phyloP scores from a whole-genome alignment of 2,888 invertebrate genomes.

The Itoplectis maculator region DNA sequence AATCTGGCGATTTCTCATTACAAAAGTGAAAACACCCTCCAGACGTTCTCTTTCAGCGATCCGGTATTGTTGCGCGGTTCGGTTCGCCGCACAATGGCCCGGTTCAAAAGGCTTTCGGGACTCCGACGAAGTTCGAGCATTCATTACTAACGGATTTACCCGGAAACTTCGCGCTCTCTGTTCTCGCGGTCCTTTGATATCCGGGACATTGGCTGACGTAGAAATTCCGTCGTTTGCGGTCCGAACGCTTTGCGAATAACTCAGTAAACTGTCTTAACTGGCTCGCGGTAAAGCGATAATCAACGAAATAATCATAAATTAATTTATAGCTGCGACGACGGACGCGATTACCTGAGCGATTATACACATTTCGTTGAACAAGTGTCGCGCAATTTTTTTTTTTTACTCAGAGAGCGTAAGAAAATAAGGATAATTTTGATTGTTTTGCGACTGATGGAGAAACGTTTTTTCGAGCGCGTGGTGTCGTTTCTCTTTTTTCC shows the following conservation, averaged over 20 bases:
- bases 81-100: neutral
- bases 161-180: neutral
- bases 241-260: conserved; percentile 22
- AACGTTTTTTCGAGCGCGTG: neutral
- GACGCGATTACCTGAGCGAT: conserved; percentile 1
- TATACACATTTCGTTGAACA: conserved; percentile 3
- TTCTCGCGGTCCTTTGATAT: conserved; percentile 15
- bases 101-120: conserved; percentile 10
- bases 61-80: conserved; percentile 17
- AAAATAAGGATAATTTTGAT: conserved; percentile 30
- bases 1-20: neutral
- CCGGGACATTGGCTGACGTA: neutral
- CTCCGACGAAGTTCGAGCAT: conserved; percentile 1
- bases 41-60: conserved; percentile 15
- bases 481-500: neutral
- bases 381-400: conserved; percentile 16
- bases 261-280: conserved; percentile 13
- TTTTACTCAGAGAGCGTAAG: neutral
- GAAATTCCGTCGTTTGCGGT: neutral
- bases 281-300: conserved; percentile 23
- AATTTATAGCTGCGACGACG: conserved; percentile 35
- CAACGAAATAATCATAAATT: conserved; percentile 25
- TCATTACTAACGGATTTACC: conserved; percentile 27
- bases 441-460: conserved; percentile 24
- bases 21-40: neutral